These are phyloP conservation scores for Anhinga rufa DNA, from an alignment of 2,113 vertebrate genomes.

Conservation along the genomic window DNA sequence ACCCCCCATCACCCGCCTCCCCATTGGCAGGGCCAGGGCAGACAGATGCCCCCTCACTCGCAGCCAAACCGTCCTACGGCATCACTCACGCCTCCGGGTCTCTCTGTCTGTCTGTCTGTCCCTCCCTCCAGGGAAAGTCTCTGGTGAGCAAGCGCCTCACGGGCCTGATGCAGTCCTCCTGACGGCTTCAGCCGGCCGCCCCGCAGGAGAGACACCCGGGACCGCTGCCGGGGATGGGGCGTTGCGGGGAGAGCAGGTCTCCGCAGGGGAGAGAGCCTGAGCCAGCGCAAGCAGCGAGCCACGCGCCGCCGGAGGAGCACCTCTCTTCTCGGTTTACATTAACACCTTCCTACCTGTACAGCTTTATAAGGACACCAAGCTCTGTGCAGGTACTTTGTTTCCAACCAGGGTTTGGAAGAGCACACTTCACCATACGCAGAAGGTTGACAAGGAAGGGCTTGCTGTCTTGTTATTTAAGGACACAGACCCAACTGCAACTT, in stretches of 20 bases:
- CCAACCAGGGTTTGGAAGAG: not conserved
- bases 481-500: not conserved
- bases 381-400: slow-evolving; percentile 28
- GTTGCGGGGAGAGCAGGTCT: slow-evolving; percentile 46
- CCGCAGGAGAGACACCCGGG: slow-evolving; percentile 13
- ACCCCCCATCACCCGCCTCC: rapidly evolving
- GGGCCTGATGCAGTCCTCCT: slow-evolving; percentile 97
- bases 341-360: slow-evolving; percentile 38
- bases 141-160: slow-evolving; percentile 93
- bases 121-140: slow-evolving; percentile 86
- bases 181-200: slow-evolving; percentile 61
- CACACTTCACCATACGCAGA: not conserved
- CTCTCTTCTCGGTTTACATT: slow-evolving; percentile 44
- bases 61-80: not conserved
- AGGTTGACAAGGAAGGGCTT: not conserved
- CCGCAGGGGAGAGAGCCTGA: slow-evolving; percentile 24
- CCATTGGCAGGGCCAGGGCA: rapidly evolving
- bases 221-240: slow-evolving; percentile 21
- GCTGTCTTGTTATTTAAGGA: not conserved
- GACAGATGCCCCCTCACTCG: rapidly evolving
- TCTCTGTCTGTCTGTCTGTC: slow-evolving; percentile 14
- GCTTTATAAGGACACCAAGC: not conserved
- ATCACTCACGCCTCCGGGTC: not conserved
- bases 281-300: not conserved
- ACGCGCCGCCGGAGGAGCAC: not conserved